Percentiles rank a stretch among this genome's conserved stretches.
phyloP scores from a whole-genome alignment of 2,888 invertebrate genomes.

The Euplagia quadripunctaria region DNA sequence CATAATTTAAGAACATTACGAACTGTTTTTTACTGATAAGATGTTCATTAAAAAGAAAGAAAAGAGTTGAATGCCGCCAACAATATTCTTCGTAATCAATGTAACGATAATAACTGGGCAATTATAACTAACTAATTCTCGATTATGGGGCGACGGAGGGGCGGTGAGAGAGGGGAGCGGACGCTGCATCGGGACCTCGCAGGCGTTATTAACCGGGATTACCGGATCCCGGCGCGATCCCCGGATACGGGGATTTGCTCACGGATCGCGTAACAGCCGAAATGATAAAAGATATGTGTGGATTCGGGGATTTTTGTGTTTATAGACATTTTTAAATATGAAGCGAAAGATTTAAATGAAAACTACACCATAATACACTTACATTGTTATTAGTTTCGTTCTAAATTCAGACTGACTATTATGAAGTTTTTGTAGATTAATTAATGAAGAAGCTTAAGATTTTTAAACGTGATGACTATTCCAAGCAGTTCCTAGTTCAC shows the following conservation, averaged over 20 bases:
- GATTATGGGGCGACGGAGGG: slow-evolving; percentile 76
- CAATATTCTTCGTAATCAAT: slow-evolving; percentile 58
- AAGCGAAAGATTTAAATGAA: slow-evolving; percentile 38
- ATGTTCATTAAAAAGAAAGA: slow-evolving; percentile 46
- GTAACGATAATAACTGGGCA: slow-evolving; percentile 71
- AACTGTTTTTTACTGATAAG: slow-evolving; percentile 8
- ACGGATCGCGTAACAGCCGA: slow-evolving; percentile 80
- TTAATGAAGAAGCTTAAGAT: neutral
- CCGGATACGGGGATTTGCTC: slow-evolving; percentile 86
- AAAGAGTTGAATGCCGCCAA: neutral
- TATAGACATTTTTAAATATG: slow-evolving; percentile 46
- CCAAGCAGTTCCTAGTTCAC: too few relatives aligned
- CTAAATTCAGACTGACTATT: too few relatives aligned
- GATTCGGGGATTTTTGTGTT: slow-evolving; percentile 53
- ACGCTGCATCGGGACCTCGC: slow-evolving; percentile 59
- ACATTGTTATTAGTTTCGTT: neutral
- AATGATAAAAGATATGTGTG: slow-evolving; percentile 84
- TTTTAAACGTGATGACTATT: neutral
- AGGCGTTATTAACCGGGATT: slow-evolving; percentile 86
- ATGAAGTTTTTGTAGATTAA: neutral
- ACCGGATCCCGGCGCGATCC: slow-evolving; percentile 80
- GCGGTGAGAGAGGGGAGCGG: slow-evolving; percentile 47
- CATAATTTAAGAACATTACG: neutral
- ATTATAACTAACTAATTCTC: slow-evolving; percentile 82
- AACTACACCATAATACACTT: slow-evolving; percentile 22